Evolutionary conservation across 2,888 invertebrate species (phyloP), one percentile per base, ranked within the genome.

Genomic region (Eledone cirrhosa): DNA sequence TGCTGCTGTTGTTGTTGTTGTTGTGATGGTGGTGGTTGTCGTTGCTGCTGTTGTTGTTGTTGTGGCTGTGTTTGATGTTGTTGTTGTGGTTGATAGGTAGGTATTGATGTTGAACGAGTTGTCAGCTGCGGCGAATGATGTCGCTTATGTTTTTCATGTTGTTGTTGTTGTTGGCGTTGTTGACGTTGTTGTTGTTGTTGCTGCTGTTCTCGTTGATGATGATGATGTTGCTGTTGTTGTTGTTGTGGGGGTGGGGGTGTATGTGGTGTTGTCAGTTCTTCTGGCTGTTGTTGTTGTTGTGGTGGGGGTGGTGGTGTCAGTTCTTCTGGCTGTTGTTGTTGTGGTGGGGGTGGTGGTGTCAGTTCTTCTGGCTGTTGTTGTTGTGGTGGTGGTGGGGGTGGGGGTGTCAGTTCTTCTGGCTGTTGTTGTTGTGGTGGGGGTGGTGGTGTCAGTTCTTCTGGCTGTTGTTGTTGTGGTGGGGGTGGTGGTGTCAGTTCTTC

Each of bases 1-100:
- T n/a, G n/a, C 31, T 31, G 41, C 31, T 31, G 72, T 41, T 72
- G 72, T 72, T 72, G 72, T n/a, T 13, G 41, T 41, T 41, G 72
- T 41, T 41, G 72, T 27, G 29, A 22, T 14, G 29, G 33, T n/a
- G 29, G 33, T 41, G 29, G 33, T 72, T 31, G n/a, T n/a, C 31
- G 72, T 16, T 72, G 72, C 41, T 22, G 13, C 41, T 72, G 72
- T 31, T 72, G 72, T 31, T 31, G 33, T n/a, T 31, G 22, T 31
- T n/a, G 31, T n/a, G 29, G 69, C 41, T 31, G 69, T 27, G 31
- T n/a, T 13, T 31, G 69, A 8, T 41, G 33, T 4, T 41, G 33
- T 41, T 41, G 41, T 5, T 41, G 41, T 5, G 5, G 41, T 4
- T 31, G 41, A n/a, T 31, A n/a, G 31, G 33, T 31, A 33, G 72